Conservation (phyloP, 1,140 invertebrate genomes). For the Bombus sylvicola region DNA sequence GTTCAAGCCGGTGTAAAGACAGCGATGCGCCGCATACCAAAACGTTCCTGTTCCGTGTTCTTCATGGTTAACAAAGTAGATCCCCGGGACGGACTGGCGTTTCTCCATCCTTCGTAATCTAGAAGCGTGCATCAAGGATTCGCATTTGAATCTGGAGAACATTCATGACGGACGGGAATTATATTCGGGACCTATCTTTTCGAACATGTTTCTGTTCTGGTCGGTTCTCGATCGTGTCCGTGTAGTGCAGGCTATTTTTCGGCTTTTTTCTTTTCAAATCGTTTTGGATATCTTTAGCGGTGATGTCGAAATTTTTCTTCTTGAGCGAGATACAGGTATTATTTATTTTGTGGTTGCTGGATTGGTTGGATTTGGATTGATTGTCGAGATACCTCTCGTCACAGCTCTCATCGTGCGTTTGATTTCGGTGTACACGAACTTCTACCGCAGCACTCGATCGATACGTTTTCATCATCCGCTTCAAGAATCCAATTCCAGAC, state of each 20-base stretch:
- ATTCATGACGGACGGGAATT: slow-evolving; percentile 2
- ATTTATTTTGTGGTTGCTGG: background rate
- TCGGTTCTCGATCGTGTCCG: background rate
- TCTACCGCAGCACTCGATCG: background rate
- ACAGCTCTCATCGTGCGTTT: too few species aligned
- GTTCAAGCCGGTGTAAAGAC: slow-evolving; percentile 74
- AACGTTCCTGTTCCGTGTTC: slow-evolving; percentile 69
- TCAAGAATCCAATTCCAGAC: background rate
- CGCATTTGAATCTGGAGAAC: slow-evolving; percentile 44
- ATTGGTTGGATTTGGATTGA: background rate
- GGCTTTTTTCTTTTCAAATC: background rate
- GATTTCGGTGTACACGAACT: too few species aligned
- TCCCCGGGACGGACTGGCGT: slow-evolving; percentile 23
- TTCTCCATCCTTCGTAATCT: slow-evolving; percentile 62
- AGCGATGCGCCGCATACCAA: slow-evolving; percentile 77
- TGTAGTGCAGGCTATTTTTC: background rate
- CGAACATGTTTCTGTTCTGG: background rate
- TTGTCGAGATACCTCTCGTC: too few species aligned
- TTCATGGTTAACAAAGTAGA: slow-evolving; percentile 79
- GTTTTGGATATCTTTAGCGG: background rate
- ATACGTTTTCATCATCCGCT: background rate
- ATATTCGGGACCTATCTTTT: background rate
- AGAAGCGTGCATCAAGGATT: slow-evolving; percentile 64
- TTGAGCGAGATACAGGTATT: background rate
- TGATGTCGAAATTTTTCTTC: background rate